Percentiles rank a stretch among this genome's conserved stretches.
Evolutionary conservation across 2,888 invertebrate genomes (phyloP).

Genomic region (Mythimna lalbum): DNA sequence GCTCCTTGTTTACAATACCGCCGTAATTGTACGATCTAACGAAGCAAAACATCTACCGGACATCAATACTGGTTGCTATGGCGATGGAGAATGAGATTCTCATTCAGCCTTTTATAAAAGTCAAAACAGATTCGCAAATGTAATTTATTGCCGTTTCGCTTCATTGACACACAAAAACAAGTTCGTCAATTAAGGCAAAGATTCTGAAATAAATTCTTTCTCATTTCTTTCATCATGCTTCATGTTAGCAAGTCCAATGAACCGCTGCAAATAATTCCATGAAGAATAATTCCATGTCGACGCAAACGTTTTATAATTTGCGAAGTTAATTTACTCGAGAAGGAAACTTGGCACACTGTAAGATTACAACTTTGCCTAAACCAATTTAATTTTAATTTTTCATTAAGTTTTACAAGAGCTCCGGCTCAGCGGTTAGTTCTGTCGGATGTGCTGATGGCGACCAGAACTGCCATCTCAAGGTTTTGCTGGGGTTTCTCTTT

Average conservation of each 20-base stretch:
- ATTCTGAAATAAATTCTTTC: not conserved
- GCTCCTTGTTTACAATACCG: conserved; percentile 28
- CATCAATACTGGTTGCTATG: not conserved
- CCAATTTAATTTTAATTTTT: conserved; percentile 57
- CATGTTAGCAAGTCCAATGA: conserved; percentile 6
- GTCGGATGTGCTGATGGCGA: not conserved
- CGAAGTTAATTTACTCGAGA: conserved; percentile 47
- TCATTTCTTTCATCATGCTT: conserved; percentile 12
- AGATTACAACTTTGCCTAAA: conserved; percentile 51
- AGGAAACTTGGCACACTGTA: conserved; percentile 35
- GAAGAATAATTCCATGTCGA: conserved; percentile 33
- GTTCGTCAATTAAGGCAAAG: not conserved
- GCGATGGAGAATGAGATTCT: not conserved
- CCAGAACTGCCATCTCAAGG: not conserved
- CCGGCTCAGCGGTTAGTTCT: conserved; percentile 22
- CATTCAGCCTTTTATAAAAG: not conserved
- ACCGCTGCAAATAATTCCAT: conserved; percentile 14
- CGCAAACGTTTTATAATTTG: conserved; percentile 49
- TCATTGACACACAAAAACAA: not conserved
- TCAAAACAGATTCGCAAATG: not conserved
- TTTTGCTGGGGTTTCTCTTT: not conserved
- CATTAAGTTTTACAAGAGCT: conserved; percentile 44
- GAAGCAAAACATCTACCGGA: conserved; percentile 5
- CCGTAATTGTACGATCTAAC: conserved; percentile 5
- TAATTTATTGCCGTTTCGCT: not conserved